Base-by-base conservation (phyloP, 2,797 vertebrate species). In the Coregonus ussuriensis region DNA sequence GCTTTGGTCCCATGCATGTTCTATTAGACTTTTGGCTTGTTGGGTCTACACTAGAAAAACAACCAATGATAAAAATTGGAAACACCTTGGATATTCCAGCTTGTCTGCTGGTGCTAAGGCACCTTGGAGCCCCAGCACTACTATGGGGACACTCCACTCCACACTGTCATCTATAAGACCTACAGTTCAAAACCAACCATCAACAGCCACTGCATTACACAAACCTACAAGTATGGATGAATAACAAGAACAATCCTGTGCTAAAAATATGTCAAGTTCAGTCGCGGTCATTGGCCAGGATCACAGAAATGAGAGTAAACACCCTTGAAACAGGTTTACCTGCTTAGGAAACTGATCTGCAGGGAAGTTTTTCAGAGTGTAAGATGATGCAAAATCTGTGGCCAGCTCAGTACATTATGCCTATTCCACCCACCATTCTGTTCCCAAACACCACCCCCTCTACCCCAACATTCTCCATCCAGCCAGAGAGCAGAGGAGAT, bases 361-460 rank as follows among this genome's bases (percentile, higher is more conserved):
- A 37, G 77, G 83, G 85, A 92, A 91, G 85, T 92, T 92, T 94
- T 90, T 66, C 87, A 84, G 41, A 47, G 88, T 85, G 89, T 74
- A 87, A 86, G 88, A 92, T 89, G 89, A 81, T 87, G 91, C 87
- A 85, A 89, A 90, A 90, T 91, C 89, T 89, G 88, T 77, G 90
- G 93, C 93, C 92, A 91, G 92, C 90, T 92, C 88, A 83, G 91
- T 89, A 91, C 89, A 92, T 90, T 91, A 89, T 91, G 89, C 88
- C 86, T 91, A 89, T 92, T 89, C 89, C 87, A 89, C 87, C 87
- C 89, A 91, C 88, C 87, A 88, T 90, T 91, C 91, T 91, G 88
- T 91, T 88, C 87, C 88, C 83, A 88, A 92, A 89, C 85, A 82
- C 86, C 75, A 88, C 87, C 88, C 87, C 70, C 69, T 25, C 74